Evolutionary conservation across 2,888 invertebrate species (phyloP), one percentile per base, ranked within the genome.

Genomic region (Serripes groenlandicus): DNA sequence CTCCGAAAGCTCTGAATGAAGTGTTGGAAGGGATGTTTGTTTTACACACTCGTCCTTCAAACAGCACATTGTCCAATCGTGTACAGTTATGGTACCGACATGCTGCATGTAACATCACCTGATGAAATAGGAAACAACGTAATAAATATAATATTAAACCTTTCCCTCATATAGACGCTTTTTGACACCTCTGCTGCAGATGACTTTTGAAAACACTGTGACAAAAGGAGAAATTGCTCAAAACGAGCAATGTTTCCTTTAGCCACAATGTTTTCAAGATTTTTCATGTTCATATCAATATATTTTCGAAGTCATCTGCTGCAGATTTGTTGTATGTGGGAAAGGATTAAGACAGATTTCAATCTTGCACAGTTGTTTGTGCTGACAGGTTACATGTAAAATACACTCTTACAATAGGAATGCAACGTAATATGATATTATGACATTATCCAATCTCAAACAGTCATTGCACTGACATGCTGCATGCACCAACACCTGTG

Each of bases 1-100:
- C 75, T 2, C 89, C 89, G 78, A 89, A 89, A 11, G 91, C 91
- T 11, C 98, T 95, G 92, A 98, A 98, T 0, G 98, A 98, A 0
- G 98, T 98, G 93, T 98, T 98, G 0, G 98, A 98, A 0, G 98
- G 97, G 71, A 97, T 94, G 95, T 99, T 98, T 0, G 78, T 82
- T 30, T 72, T 78, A 68, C 87, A 85, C 30, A 70, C 49, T n/a
- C 49, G 69, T 2, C 76, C 83, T 34, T 81, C 75, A 0, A 83
- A 37, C 21, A 68, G 70, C 3, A 83, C 72, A 52, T 75, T 84
- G 4, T 62, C 62, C 30, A 62, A 34, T n/a, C 34, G 30, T n/a
- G 3, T 62, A 32, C 62, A 37, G 72, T 56, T 77, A 18, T 80
- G 78, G 58, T 83, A 78, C 56, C 49, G 35, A 32, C 32, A 42